Evolutionary conservation across 2,113 vertebrate genomes (phyloP).

Genomic region (Polyodon spathula): DNA sequence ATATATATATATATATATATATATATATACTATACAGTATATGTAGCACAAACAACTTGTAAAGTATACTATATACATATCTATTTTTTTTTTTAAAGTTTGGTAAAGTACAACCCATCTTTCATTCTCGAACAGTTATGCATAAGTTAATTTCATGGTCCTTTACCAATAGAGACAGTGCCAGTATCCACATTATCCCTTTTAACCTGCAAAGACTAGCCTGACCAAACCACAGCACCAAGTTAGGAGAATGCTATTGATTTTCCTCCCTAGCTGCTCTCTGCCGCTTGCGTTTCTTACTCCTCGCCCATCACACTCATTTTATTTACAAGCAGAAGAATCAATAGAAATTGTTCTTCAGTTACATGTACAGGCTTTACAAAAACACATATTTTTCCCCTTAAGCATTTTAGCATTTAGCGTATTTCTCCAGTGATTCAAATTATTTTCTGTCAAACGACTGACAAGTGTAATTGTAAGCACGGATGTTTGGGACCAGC

Average conservation of each 20-base stretch:
- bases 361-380: constrained; percentile 50
- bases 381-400: constrained; percentile 46
- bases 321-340: constrained; percentile 54
- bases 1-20: too few relatives aligned
- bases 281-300: constrained; percentile 51
- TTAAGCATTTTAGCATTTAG: constrained; percentile 44
- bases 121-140: constrained; percentile 26
- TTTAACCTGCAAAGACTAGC: constrained; percentile 44
- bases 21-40: too few relatives aligned
- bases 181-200: constrained; percentile 28
- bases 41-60: too few relatives aligned
- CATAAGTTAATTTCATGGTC: constrained; percentile 23
- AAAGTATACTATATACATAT: constrained; percentile 8
- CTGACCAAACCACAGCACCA: constrained; percentile 46
- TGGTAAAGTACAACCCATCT: constrained; percentile 17
- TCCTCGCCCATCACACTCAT: constrained; percentile 48
- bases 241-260: constrained; percentile 53
- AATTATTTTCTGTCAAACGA: constrained; percentile 54
- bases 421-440: constrained; percentile 54
- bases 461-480: constrained; percentile 64
- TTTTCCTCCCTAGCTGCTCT: constrained; percentile 45
- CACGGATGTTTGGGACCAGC: constrained; percentile 26
- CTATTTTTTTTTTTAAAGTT: constrained; percentile 9
- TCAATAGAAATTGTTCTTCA: constrained; percentile 53
- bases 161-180: constrained; percentile 27